Base-by-base conservation (phyloP, 2,113 vertebrate species). In the Dicrurus megarhynchus region DNA sequence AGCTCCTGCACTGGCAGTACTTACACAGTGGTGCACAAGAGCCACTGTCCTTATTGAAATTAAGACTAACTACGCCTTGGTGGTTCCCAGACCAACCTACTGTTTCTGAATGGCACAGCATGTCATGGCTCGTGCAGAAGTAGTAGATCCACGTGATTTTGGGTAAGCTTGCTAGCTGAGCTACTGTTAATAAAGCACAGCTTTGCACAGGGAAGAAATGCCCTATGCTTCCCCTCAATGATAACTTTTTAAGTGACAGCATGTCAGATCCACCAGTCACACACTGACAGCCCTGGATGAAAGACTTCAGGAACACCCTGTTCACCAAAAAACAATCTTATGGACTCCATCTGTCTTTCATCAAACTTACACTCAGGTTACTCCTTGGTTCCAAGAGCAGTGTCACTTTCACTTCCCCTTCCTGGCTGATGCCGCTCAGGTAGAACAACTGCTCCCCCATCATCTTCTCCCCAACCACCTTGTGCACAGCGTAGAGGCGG, bases 401-500 rank as follows among this genome's bases (percentile, higher is more conserved):
- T 0, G 98, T 98, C 57, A 98, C 97, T 95, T 98, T 98, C 47
- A 91, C 96, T 37, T 98, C 98, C 39, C 84, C 97, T 39, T 98
- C 97, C 14, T 95, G 97, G 81, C 91, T 93, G 68, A 99, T 84
- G 57, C 97, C 97, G 19, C 95, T 98, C 55, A 99, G 97, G 69
- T 97, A 89, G 96, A 99, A 98, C 9, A 99, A 24, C 57, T 98
- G 98, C 97, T 99, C 99, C 3, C 99, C 99, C 99, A 99, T 99
- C 99, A 99, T 99, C 78, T 97, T 98, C 97, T 99, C 99, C 4
- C 98, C 98, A 80, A 97, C 98, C 98, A 99, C 97, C 96, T 98
- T 98, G 19, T 98, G 98, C 68, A 99, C 98, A 0, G 99, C 99
- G 10, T 99, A 99, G 59, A 99, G 98, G 39, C 99, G 98, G 98